These are phyloP conservation scores for Etheostoma spectabile DNA, from an alignment of 2,113 vertebrate genomes.

Conservation along the genomic window DNA sequence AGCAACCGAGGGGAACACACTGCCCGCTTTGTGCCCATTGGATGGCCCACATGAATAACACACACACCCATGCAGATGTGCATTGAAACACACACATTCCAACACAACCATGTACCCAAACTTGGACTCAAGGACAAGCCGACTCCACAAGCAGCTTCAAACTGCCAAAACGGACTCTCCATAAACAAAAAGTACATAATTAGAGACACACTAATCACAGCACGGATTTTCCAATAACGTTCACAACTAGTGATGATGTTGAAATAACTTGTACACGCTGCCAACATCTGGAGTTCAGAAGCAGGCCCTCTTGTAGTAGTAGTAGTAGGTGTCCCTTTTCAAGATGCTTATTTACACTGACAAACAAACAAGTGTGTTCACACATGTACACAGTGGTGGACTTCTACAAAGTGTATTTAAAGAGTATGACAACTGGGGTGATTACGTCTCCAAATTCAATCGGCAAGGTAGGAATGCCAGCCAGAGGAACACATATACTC, in stretches of 20 bases:
- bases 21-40: constrained; percentile 82
- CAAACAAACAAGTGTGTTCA: constrained; percentile 21
- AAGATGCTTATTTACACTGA: constrained; percentile 14
- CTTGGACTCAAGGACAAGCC: constrained; percentile 18
- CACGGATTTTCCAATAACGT: not conserved
- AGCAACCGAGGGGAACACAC: constrained; percentile 79
- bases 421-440: constrained; percentile 43
- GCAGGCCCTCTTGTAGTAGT: not conserved
- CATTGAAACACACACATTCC: constrained; percentile 55
- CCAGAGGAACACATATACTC: constrained; percentile 1
- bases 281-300: not conserved
- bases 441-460: constrained; percentile 58
- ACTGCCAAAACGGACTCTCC: not conserved
- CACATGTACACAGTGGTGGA: constrained; percentile 31
- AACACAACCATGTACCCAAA: constrained; percentile 47
- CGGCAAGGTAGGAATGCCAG: constrained; percentile 38
- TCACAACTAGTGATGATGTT: not conserved
- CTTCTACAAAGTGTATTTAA: constrained; percentile 44
- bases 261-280: not conserved
- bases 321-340: not conserved
- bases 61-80: constrained; percentile 67
- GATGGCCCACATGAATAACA: constrained; percentile 72
- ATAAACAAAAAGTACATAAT: not conserved
- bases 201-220: not conserved
- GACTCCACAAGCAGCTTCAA: constrained; percentile 16